A percentile compares a stretch with the other conserved stretches of the same genome.
Conservation (phyloP, 2,113 vertebrate species). For the Myiopsitta monachus region DNA sequence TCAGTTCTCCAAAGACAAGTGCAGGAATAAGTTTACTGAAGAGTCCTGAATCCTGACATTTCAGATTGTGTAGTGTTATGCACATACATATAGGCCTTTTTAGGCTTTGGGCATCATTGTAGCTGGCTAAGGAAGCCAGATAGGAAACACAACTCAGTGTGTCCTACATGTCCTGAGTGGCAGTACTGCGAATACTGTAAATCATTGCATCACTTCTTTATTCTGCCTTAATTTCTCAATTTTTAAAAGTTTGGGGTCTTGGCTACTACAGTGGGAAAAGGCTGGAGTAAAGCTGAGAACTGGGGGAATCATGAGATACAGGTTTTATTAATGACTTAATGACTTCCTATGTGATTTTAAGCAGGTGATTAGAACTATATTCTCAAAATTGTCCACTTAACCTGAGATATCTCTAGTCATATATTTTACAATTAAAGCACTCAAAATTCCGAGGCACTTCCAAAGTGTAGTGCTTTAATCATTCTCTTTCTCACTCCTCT, state of each 20-base stretch:
- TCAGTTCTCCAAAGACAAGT: not conserved
- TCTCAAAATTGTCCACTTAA: not conserved
- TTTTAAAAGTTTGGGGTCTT: not conserved
- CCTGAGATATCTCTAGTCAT: not conserved
- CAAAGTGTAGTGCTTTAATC: not conserved
- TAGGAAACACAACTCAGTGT: not conserved
- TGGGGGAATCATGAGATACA: not conserved
- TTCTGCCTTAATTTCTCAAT: not conserved
- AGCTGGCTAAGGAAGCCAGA: not conserved
- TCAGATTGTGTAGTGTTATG: not conserved
- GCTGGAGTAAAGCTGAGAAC: not conserved
- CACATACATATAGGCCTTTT: not conserved
- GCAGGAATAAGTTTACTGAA: not conserved
- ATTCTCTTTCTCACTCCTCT: not conserved
- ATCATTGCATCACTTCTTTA: not conserved
- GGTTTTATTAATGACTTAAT: slow-evolving; percentile 4
- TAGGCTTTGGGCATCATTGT: not conserved
- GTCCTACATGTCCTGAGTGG: not conserved
- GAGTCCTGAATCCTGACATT: not conserved
- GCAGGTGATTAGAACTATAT: not conserved
- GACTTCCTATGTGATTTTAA: not conserved
- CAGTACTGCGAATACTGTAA: not conserved
- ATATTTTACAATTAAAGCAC: not conserved
- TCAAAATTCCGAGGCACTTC: not conserved
- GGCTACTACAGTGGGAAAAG: not conserved